phyloP scores from a whole-genome alignment of 2,113 vertebrate species.

The Salvelinus namaycush region DNA sequence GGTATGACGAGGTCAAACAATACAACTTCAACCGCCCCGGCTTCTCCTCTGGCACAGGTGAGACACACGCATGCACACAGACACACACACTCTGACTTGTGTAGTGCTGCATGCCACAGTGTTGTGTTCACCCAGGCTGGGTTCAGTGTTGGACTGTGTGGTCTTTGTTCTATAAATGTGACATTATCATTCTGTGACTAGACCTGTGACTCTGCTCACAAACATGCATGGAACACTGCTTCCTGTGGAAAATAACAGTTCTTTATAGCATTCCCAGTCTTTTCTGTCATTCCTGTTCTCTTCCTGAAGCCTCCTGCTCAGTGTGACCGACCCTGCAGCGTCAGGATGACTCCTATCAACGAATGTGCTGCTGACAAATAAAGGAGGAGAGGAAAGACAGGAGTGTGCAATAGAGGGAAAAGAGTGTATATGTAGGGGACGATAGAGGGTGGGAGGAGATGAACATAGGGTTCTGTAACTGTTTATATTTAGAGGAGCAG shows the following conservation, averaged over 20 bases:
- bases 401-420: too few species aligned
- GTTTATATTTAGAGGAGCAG: constrained; percentile 53
- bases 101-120: not conserved
- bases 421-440: too few species aligned
- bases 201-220: constrained; percentile 37
- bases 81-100: not conserved
- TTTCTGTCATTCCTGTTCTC: not conserved
- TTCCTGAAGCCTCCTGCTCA: not conserved
- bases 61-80: not conserved
- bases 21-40: constrained; percentile 94
- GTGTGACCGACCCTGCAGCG: not conserved
- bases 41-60: constrained; percentile 93
- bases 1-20: constrained; percentile 95
- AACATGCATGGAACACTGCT: not conserved
- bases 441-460: not conserved
- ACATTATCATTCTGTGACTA: constrained; percentile 33
- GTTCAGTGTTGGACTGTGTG: not conserved
- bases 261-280: not conserved
- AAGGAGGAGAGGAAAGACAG: too few species aligned
- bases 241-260: not conserved
- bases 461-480: constrained; percentile 26
- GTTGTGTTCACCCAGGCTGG: constrained; percentile 13
- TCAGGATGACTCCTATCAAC: too few species aligned
- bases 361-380: too few species aligned
- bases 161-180: constrained; percentile 19